Evolutionary conservation across 2,888 invertebrate genomes (phyloP).

Genomic region (Xanthia icteritia): DNA sequence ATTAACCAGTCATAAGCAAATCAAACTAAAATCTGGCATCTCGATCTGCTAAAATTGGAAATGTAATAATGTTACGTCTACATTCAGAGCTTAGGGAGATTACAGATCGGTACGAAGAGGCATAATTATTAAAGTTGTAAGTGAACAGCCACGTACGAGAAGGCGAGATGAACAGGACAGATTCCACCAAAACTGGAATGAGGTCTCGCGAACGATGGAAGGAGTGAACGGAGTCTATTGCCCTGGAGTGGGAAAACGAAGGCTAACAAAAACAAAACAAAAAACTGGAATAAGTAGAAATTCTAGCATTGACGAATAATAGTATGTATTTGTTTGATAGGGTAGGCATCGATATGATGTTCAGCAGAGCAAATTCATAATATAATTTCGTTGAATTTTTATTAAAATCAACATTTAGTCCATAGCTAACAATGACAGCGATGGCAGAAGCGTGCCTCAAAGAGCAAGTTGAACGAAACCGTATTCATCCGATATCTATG

Average conservation of each 20-base stretch:
- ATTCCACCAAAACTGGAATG: background rate
- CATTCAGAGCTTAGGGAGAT: constrained; percentile 54
- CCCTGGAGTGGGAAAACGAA: too few relatives aligned
- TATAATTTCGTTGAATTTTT: background rate
- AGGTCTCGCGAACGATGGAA: background rate
- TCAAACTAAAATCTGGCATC: constrained; percentile 78
- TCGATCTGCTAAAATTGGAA: constrained; percentile 76
- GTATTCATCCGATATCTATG: background rate
- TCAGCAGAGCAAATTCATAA: too few relatives aligned
- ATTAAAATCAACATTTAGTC: background rate
- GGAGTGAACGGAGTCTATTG: background rate
- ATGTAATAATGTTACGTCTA: constrained; percentile 76
- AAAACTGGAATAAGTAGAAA: too few relatives aligned
- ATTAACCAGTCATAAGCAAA: constrained; percentile 68
- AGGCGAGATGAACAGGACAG: background rate
- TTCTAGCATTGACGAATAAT: too few relatives aligned
- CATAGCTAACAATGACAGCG: too few relatives aligned
- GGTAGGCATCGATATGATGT: too few relatives aligned
- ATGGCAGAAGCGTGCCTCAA: background rate
- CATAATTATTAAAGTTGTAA: background rate
- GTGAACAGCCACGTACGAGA: background rate
- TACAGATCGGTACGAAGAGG: constrained; percentile 31
- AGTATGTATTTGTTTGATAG: too few relatives aligned
- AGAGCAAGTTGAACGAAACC: background rate
- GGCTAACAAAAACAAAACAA: too few relatives aligned